phyloP scores from a whole-genome alignment of 2,113 vertebrate genomes.

The Embiotoca jacksoni region DNA sequence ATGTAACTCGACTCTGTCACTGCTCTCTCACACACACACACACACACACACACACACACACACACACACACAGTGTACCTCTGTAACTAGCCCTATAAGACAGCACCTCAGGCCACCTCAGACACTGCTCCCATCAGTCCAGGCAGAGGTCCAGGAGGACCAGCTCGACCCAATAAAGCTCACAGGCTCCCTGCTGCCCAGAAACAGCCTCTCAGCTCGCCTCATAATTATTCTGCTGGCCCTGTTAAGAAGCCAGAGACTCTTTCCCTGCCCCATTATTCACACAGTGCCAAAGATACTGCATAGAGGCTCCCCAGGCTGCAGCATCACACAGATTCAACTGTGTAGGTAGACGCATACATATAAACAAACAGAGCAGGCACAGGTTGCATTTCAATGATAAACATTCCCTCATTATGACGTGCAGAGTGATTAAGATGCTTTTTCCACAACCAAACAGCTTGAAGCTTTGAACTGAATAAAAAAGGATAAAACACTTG shows the following conservation, averaged over 20 bases:
- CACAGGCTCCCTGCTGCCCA: conserved; percentile 57
- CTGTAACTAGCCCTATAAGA: conserved; percentile 31
- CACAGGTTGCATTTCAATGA: conserved; percentile 32
- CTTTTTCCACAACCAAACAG: conserved; percentile 5
- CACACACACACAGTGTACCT: conserved; percentile 3
- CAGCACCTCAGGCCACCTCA: conserved; percentile 34
- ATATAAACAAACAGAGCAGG: conserved; percentile 35
- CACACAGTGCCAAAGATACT: conserved; percentile 68
- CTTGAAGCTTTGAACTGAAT: conserved; percentile 24
- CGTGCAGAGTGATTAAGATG: background rate
- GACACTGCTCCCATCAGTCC: conserved; percentile 49
- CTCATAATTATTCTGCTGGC: conserved; percentile 79
- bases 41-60: background rate
- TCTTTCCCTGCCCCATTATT: conserved; percentile 69
- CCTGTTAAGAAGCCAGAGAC: conserved; percentile 66
- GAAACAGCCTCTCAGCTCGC: conserved; percentile 57
- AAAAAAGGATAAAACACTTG: background rate
- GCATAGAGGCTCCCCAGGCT: conserved; percentile 54
- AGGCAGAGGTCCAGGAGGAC: conserved; percentile 57
- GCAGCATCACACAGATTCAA: conserved; percentile 22
- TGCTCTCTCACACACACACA: background rate
- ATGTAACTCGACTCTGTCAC: background rate
- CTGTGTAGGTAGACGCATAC: conserved; percentile 13
- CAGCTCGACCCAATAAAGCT: conserved; percentile 40
- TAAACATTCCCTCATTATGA: background rate